Evolutionary conservation across 2,888 invertebrate genomes (phyloP).

Genomic region (Chironomus riparius): DNA sequence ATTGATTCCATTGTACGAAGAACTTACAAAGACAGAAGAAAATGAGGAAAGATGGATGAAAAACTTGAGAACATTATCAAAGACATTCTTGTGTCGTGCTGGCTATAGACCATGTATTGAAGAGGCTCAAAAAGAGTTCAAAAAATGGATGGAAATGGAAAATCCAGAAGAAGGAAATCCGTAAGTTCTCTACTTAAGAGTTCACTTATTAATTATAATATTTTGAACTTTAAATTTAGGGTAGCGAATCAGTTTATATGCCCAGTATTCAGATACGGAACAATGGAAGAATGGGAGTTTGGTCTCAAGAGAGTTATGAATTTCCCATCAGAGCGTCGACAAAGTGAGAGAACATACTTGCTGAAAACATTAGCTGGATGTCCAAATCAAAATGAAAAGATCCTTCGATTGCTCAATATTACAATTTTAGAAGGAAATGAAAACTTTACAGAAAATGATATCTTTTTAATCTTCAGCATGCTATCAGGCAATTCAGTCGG

Average conservation of each 20-base stretch:
- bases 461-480: constrained; percentile 66
- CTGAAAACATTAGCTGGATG: constrained; percentile 71
- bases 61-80: constrained; percentile 57
- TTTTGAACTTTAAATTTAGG: constrained; percentile 40
- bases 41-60: constrained; percentile 58
- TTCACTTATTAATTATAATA: too few species aligned
- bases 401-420: constrained; percentile 55
- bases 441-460: constrained; percentile 67
- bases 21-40: constrained; percentile 48
- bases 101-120: constrained; percentile 69
- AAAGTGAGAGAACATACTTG: constrained; percentile 66
- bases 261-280: constrained; percentile 75
- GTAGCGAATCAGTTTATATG: constrained; percentile 68
- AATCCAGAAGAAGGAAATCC: constrained; percentile 72
- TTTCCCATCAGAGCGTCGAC: constrained; percentile 60
- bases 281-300: constrained; percentile 71
- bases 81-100: constrained; percentile 63
- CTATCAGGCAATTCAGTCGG: constrained; percentile 56
- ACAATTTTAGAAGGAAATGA: constrained; percentile 59
- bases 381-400: constrained; percentile 61
- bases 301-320: constrained; percentile 66
- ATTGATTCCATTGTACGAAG: constrained; percentile 62
- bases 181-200: too few species aligned
- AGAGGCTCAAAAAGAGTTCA: constrained; percentile 62
- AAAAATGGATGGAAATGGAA: constrained; percentile 63